Evolutionary conservation across 2,113 vertebrate species (phyloP), one percentile per base, ranked within the genome.

Genomic region (Telmatochromis sp.): DNA sequence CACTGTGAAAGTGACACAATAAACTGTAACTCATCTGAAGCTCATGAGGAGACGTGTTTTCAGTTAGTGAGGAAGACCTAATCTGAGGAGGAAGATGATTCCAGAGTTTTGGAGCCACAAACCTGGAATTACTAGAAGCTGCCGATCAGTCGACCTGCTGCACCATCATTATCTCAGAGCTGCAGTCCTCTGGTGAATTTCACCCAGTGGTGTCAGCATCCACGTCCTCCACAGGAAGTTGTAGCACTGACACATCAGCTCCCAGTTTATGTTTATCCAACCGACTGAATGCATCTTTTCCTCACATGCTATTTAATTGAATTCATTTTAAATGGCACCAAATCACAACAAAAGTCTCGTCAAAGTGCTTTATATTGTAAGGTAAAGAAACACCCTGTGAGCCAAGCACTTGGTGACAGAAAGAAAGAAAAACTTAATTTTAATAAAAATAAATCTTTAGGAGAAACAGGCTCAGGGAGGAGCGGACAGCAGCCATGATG

Each of bases 391-490:
- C 0, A 26, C 0, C 13, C 3, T 6, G 14, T 58, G 26, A 58
- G 26, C 23, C 23, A 28, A 58, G 55, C 55, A 31, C 1, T 17
- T 58, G 55, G 55, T 58, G 55, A 58, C 26, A 31, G 55, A 0
- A 2, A 31, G 55, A 58, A 58, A 31, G 26, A 4, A 17, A 58
- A 58, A 31, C 1, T 0, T 17, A 17, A 58, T 58, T 58, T 31
- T 6, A 58, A 58, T 58, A 17, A 17, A 58, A 58, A 17, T 0
- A 15, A 58, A 58, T 58, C 13, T 31, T 31, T 2, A 58, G 55
- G 2, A 0, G 0, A 58, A 8, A 8, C 23, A 57, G 54, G 7
- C 12, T 26, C 23, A 14, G 0, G 55, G 26, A 31, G 13, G 26
- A 1, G 14, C 0, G 1, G 55, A 0, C 55, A 58, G 7, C 55